phyloP scores from a whole-genome alignment of 2,113 vertebrate species.

The Centropus bengalensis region DNA sequence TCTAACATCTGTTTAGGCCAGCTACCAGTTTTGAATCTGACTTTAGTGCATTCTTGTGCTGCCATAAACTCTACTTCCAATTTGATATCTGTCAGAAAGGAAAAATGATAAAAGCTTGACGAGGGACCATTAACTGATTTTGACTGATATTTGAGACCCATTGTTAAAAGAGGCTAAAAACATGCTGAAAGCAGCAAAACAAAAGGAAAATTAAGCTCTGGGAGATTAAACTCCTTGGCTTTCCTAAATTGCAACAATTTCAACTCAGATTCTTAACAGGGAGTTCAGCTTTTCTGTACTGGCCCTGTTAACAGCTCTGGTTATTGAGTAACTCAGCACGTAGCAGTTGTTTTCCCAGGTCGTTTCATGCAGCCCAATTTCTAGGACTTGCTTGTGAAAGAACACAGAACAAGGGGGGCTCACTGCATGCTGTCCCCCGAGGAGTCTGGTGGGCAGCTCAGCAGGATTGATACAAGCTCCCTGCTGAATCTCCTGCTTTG shows the following conservation, averaged over 20 bases:
- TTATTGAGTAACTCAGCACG: constrained; percentile 14
- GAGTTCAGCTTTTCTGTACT: neutral
- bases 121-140: neutral
- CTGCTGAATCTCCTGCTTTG: neutral
- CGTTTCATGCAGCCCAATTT: neutral
- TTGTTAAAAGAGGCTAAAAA: neutral
- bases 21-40: neutral
- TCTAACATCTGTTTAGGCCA: neutral
- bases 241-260: neutral
- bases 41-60: neutral
- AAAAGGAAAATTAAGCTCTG: neutral
- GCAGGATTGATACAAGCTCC: neutral
- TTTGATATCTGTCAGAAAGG: neutral
- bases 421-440: neutral
- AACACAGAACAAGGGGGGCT: neutral
- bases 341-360: neutral
- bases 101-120: neutral
- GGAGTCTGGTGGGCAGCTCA: neutral
- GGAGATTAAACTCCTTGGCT: neutral
- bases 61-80: neutral
- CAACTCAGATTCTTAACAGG: neutral
- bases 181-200: neutral
- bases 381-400: neutral
- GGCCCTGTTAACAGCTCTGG: neutral
- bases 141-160: neutral